Base-by-base conservation (phyloP, 2,888 invertebrate genomes). In the Macrophya alboannulata region DNA sequence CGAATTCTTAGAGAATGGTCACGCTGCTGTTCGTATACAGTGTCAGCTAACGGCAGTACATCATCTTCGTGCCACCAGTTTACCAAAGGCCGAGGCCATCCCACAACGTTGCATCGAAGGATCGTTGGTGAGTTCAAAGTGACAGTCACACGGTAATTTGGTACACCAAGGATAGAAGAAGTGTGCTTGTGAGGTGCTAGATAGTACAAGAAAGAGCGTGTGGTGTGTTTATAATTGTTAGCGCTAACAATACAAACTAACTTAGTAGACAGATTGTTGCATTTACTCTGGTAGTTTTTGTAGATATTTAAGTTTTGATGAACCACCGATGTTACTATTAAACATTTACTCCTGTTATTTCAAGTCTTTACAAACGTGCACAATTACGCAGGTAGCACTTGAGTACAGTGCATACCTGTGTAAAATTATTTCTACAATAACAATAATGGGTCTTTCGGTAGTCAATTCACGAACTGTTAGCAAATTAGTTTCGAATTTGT, bases 31-130 rank as follows among this genome's bases (percentile, higher is more conserved):
- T 97, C 97, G 92, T 96, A 97, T 84, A 95, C 94, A 21, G 95
- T 94, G 87, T 96, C 96, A 89, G 95, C 95, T 88, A 96, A 94
- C 0, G 98, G 97, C 86, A 98, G 95, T 95, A 97, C 96, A 84
- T 95, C 94, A 68, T 96, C 95, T 74, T 97, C 97, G 86, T 96
- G 96, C 97, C 97, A 98, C 98, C 98, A 98, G 88, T 96, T 96
- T 76, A 98, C 96, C 77, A 95, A 94, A 0, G 98, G 98, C 86
- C 95, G 93, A 0, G 98, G 98, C 95, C 95, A 95, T 72, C 98
- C 98, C 93, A 97, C 96, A 55, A 97, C 97, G 89, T 96, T 96
- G 93, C 98, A 98, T 90, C 97, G 96, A 74, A 98, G 94, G 85
- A 95, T 93, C 72, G 97, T 95, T 43, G 97, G 96, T 45, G 95